These are phyloP conservation scores for Discoglossus pictus DNA, from an alignment of 2,797 vertebrate genomes.

Conservation along the genomic window DNA sequence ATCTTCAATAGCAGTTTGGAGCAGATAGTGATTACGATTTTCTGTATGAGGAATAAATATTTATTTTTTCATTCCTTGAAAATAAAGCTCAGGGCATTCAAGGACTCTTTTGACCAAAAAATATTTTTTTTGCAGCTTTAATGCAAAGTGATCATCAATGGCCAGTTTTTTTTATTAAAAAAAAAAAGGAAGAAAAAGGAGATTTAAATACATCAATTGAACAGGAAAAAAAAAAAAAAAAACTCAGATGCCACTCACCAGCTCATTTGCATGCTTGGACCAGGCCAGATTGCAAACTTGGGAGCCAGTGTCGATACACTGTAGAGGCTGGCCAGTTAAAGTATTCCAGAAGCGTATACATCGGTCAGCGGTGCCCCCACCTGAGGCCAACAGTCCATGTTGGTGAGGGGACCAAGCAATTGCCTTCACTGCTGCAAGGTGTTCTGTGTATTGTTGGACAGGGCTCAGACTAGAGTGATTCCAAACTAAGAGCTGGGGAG, in stretches of 20 bases:
- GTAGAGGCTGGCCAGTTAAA: slow-evolving; percentile 90
- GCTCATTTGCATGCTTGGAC: slow-evolving; percentile 97
- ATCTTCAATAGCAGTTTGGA: no score
- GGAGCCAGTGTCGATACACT: slow-evolving; percentile 95
- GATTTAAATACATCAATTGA: accelerated
- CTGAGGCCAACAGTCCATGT: slow-evolving; percentile 91
- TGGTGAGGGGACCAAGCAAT: slow-evolving; percentile 98
- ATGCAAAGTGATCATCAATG: no score
- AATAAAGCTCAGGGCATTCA: no score
- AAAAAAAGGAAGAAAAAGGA: no score
- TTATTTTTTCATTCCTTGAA: no score
- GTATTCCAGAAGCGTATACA: slow-evolving; percentile 99
- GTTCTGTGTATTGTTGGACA: slow-evolving; percentile 95
- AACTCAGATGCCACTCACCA: slow-evolving; percentile 74
- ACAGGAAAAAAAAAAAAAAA: accelerated
- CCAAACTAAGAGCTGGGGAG: slow-evolving; percentile 89
- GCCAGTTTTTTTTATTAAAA: no score
- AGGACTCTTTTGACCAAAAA: no score
- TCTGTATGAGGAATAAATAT: no score
- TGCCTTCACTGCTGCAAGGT: slow-evolving; percentile 95
- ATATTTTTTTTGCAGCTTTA: no score
- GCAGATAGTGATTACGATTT: no score
- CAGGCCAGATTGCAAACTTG: slow-evolving; percentile 98
- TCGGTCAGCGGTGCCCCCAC: slow-evolving; percentile 93
- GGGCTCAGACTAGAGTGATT: slow-evolving; percentile 94